These are phyloP conservation scores for Diaprepes abbreviatus DNA, from an alignment of 2,888 invertebrate species.

Conservation along the genomic window DNA sequence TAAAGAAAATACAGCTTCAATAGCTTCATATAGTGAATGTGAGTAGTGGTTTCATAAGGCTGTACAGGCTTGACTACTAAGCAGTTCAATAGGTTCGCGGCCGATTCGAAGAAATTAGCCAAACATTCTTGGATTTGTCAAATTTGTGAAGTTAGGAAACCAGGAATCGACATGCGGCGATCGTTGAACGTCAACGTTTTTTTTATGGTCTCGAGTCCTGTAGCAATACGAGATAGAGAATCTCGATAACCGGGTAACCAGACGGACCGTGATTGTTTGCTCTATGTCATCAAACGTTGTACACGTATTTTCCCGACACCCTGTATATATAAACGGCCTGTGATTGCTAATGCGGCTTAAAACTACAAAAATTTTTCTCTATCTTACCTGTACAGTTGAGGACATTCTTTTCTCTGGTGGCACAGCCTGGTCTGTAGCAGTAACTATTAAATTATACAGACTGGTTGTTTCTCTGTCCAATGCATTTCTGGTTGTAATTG, in stretches of 20 bases:
- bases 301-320: no score
- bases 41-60: neutral
- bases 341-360: no score
- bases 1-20: neutral
- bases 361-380: no score
- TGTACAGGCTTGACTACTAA: neutral
- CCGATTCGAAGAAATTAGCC: neutral
- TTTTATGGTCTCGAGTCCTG: neutral
- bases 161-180: neutral
- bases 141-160: neutral
- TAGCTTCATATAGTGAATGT: neutral
- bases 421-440: slow-evolving; percentile 87
- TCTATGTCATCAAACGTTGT: neutral
- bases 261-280: neutral
- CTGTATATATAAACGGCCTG: no score
- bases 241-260: neutral
- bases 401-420: slow-evolving; percentile 82
- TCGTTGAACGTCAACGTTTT: neutral
- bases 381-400: slow-evolving; percentile 89
- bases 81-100: neutral
- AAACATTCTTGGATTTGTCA: neutral
- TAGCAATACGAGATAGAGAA: neutral
- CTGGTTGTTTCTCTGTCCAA: slow-evolving; percentile 89
- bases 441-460: slow-evolving; percentile 87
- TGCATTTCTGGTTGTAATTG: slow-evolving; percentile 79